Evolutionary conservation across 1,140 invertebrate species (phyloP).

Genomic region (Trachymyrmex cornetzi): DNA sequence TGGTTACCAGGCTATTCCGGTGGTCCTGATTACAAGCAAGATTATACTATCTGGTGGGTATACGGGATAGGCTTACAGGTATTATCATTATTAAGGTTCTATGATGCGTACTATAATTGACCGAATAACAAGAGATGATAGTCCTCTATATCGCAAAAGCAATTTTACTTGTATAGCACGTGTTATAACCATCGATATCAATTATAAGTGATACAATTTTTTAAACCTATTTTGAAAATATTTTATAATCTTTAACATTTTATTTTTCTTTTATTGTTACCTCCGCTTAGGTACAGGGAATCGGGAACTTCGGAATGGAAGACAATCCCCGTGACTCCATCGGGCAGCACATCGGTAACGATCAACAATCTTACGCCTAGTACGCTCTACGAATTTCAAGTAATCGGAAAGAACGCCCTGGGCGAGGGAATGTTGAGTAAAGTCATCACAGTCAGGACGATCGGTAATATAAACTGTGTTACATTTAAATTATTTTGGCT

Average conservation of each 20-base stretch:
- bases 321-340: constrained; percentile 96
- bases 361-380: constrained; percentile 96
- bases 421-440: constrained; percentile 98
- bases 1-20: constrained; percentile 98
- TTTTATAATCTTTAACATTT: neutral
- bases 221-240: neutral
- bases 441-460: constrained; percentile 95
- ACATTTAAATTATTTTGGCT: neutral
- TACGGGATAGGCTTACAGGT: constrained; percentile 19
- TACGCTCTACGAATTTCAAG: constrained; percentile 98
- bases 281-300: constrained; percentile 91
- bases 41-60: constrained; percentile 95
- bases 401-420: constrained; percentile 96
- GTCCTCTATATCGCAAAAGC: neutral
- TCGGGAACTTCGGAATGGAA: constrained; percentile 95
- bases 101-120: neutral
- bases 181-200: neutral
- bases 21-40: constrained; percentile 96
- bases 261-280: neutral
- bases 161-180: neutral
- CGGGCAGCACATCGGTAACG: constrained; percentile 95
- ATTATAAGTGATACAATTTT: neutral
- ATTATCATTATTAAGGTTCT: constrained; percentile 4
- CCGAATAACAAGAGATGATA: neutral
- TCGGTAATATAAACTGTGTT: constrained; percentile 90